These are phyloP conservation scores for Asarcornis scutulata DNA, from an alignment of 2,113 vertebrate species.

Conservation along the genomic window DNA sequence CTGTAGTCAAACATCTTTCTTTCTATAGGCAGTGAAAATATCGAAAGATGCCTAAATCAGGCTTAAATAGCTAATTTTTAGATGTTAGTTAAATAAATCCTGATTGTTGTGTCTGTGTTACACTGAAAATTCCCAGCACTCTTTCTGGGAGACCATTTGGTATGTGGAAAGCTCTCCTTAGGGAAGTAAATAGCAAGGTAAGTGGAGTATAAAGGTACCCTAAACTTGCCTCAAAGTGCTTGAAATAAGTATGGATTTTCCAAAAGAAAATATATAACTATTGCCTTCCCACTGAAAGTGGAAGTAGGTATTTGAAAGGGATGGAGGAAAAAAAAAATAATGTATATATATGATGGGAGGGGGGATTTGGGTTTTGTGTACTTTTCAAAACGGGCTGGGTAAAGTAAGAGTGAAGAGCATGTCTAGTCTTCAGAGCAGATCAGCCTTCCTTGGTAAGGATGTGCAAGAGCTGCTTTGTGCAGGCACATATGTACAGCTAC, in stretches of 20 bases:
- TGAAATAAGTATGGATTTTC: background rate
- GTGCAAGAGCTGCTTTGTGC: background rate
- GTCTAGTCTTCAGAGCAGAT: background rate
- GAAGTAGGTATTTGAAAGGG: background rate
- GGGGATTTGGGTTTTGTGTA: background rate
- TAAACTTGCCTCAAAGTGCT: background rate
- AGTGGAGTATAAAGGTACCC: background rate
- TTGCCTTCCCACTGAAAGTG: background rate
- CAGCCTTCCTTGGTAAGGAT: background rate
- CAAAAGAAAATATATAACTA: background rate
- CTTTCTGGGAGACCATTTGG: background rate
- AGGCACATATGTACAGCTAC: accelerated
- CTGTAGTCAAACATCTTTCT: background rate
- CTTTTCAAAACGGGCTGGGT: background rate
- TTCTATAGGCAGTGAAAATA: background rate
- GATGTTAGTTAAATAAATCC: background rate
- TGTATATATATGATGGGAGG: too few species aligned
- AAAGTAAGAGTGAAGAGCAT: background rate
- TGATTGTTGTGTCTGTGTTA: background rate
- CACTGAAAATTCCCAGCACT: background rate
- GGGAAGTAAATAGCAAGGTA: background rate
- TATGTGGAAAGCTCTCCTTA: background rate
- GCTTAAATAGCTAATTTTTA: background rate
- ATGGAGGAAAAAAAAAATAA: background rate
- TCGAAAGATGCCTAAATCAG: background rate